Percentiles rank a stretch among this genome's conserved stretches.
Evolutionary conservation across 1,140 invertebrate genomes (phyloP).

Genomic region (Centruroides sculpturatus): DNA sequence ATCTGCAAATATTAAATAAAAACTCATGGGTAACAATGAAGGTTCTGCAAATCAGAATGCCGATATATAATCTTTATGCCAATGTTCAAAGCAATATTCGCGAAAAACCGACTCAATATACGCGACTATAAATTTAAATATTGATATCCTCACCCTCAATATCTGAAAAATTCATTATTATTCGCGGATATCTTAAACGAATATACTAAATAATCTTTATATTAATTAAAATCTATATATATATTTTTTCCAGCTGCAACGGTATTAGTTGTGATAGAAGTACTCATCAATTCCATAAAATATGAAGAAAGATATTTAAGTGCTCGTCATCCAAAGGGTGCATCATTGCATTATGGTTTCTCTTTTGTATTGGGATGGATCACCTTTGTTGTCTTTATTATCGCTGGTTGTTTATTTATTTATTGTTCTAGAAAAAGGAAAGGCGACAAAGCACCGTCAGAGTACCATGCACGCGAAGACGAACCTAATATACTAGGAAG

Average conservation of each 20-base stretch:
- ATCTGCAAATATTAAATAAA: too few relatives aligned
- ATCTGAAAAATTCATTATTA: too few relatives aligned
- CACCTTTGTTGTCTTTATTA: slow-evolving; percentile 52
- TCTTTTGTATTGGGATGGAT: slow-evolving; percentile 66
- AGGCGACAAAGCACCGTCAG: slow-evolving; percentile 57
- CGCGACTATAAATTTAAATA: too few relatives aligned
- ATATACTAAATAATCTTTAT: too few relatives aligned
- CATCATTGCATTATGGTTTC: slow-evolving; percentile 47
- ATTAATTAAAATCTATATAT: too few relatives aligned
- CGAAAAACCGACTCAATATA: too few relatives aligned
- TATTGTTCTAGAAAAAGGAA: slow-evolving; percentile 55
- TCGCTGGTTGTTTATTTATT: slow-evolving; percentile 54
- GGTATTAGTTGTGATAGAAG: slow-evolving; percentile 63
- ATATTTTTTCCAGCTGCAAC: slow-evolving; percentile 39
- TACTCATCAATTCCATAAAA: slow-evolving; percentile 51
- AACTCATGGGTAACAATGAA: too few relatives aligned
- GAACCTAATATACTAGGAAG: slow-evolving; percentile 68
- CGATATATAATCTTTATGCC: too few relatives aligned
- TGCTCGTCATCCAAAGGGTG: slow-evolving; percentile 49
- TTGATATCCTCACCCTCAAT: too few relatives aligned
- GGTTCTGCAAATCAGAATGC: too few relatives aligned
- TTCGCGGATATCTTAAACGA: too few relatives aligned
- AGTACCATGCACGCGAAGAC: slow-evolving; percentile 63
- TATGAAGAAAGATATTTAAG: slow-evolving; percentile 50
- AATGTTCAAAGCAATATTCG: too few relatives aligned